A percentile compares a stretch with the other conserved stretches of the same genome.
Evolutionary conservation across 2,888 invertebrate species (phyloP).

Genomic region (Patella caerulea): DNA sequence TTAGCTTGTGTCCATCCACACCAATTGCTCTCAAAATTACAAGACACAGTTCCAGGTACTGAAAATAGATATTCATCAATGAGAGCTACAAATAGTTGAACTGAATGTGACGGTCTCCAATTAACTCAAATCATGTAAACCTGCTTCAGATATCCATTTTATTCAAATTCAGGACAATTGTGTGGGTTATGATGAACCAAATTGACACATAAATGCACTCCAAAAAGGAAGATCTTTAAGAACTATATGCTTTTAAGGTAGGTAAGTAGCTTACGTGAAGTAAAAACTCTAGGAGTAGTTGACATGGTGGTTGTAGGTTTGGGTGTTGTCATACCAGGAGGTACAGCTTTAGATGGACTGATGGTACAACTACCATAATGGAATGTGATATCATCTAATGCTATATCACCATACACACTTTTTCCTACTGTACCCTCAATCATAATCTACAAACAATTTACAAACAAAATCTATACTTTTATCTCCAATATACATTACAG

Average conservation of each 20-base stretch:
- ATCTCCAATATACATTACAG: no score
- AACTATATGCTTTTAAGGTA: no score
- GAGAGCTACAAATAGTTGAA: no score
- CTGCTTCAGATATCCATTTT: no score
- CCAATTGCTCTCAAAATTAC: slow-evolving; percentile 58
- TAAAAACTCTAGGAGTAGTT: slow-evolving; percentile 40
- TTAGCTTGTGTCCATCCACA: slow-evolving; percentile 60
- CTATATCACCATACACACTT: slow-evolving; percentile 47
- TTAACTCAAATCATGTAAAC: no score
- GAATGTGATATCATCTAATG: slow-evolving; percentile 56
- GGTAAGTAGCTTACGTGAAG: slow-evolving; percentile 42
- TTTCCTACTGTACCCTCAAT: slow-evolving; percentile 52
- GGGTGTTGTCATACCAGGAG: slow-evolving; percentile 38
- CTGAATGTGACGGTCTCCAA: no score
- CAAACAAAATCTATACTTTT: no score
- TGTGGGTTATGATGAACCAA: no score
- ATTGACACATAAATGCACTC: no score
- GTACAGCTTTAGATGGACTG: slow-evolving; percentile 43
- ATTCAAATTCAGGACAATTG: no score
- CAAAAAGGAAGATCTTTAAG: no score
- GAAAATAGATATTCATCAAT: neutral
- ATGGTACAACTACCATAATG: slow-evolving; percentile 41
- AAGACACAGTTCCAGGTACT: slow-evolving; percentile 47
- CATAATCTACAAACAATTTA: slow-evolving; percentile 41
- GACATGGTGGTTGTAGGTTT: slow-evolving; percentile 37